Percentiles rank a stretch among this genome's conserved stretches.
These are phyloP conservation scores for Drosophila funebris DNA, from an alignment of 1,140 invertebrate species.

Conservation along the genomic window DNA sequence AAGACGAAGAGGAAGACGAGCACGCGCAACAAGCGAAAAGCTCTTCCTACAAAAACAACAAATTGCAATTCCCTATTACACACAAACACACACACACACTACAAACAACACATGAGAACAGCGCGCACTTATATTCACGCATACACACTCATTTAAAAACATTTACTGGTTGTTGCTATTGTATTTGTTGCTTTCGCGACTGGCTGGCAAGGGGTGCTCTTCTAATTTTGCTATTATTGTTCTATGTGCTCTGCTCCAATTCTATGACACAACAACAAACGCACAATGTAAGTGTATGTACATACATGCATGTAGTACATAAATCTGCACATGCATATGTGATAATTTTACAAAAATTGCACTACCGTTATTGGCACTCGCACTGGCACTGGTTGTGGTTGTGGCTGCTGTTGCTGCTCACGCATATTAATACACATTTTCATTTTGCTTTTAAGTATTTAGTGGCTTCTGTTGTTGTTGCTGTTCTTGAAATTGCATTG, in stretches of 20 bases:
- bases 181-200: slow-evolving; percentile 48
- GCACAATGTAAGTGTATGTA: not conserved
- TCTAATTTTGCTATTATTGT: slow-evolving; percentile 53
- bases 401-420: slow-evolving; percentile 2
- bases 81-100: slow-evolving; percentile 42
- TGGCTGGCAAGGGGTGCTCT: slow-evolving; percentile 38
- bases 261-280: slow-evolving; percentile 72
- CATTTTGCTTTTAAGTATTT: slow-evolving; percentile 37
- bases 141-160: slow-evolving; percentile 23
- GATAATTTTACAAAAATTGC: slow-evolving; percentile 63
- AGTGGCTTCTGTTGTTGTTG: slow-evolving; percentile 22
- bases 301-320: slow-evolving; percentile 11
- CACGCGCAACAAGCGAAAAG: slow-evolving; percentile 79
- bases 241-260: slow-evolving; percentile 62
- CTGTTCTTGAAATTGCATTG: slow-evolving; percentile 19
- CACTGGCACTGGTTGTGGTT: slow-evolving; percentile 20
- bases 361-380: slow-evolving; percentile 42
- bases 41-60: slow-evolving; percentile 64
- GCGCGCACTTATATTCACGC: slow-evolving; percentile 30
- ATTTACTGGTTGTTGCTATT: slow-evolving; percentile 46
- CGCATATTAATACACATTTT: slow-evolving; percentile 43
- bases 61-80: slow-evolving; percentile 76
- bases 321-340: slow-evolving; percentile 16
- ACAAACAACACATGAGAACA: slow-evolving; percentile 33
- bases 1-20: slow-evolving; percentile 37